A percentile compares a stretch with the other conserved stretches of the same genome.
Conservation (phyloP, 2,888 invertebrate species). For the Ophioninae sp. region DNA sequence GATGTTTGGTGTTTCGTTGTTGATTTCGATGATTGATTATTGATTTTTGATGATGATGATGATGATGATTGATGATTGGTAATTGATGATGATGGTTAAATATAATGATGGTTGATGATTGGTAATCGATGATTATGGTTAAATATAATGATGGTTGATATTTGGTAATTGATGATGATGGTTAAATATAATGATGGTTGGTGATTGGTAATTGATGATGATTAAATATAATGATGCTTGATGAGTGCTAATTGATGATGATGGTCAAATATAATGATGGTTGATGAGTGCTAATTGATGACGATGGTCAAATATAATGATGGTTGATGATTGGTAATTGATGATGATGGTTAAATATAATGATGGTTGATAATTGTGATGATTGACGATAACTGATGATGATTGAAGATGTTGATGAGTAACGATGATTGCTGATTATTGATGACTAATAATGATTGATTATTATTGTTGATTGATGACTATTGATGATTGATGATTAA, state of each 20-base stretch:
- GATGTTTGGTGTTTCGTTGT: too few species aligned
- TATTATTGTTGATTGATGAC: background rate
- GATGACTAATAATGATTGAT: too few species aligned
- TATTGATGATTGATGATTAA: background rate
- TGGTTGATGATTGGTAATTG: background rate
- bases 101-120: background rate
- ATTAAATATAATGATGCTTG: background rate
- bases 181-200: background rate
- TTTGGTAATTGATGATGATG: background rate
- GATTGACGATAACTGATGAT: background rate
- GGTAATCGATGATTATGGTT: too few species aligned
- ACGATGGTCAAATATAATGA: too few species aligned
- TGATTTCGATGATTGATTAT: too few species aligned
- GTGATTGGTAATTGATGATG: too few species aligned
- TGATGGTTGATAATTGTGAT: background rate
- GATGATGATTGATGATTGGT: background rate
- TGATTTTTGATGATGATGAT: too few species aligned
- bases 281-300: background rate
- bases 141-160: background rate
- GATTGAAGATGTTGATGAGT: too few species aligned
- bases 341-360: background rate
- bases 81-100: background rate
- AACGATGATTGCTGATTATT: background rate
- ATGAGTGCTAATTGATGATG: background rate
- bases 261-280: background rate